Conservation (phyloP, 2,888 invertebrate genomes). For the Heliconius cydno region DNA sequence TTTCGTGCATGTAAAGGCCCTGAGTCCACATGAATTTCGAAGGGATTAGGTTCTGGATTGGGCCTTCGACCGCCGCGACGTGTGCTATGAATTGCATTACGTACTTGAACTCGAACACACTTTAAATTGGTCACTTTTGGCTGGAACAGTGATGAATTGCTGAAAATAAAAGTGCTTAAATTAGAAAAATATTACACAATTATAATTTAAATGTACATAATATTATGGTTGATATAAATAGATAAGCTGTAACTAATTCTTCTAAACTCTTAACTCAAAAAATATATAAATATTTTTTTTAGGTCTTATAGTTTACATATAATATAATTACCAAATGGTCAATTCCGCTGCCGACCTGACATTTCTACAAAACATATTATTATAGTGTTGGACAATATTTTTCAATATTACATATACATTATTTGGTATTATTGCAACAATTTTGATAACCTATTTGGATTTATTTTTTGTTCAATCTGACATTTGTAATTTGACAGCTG, state of each 20-base stretch:
- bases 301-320: not conserved
- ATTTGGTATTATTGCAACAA: conserved; percentile 47
- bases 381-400: conserved; percentile 48
- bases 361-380: conserved; percentile 76
- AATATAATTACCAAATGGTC: conserved; percentile 64
- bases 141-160: conserved; percentile 52
- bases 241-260: not conserved
- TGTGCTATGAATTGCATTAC: conserved; percentile 69
- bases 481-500: not conserved
- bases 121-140: conserved; percentile 46
- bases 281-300: not conserved
- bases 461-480: conserved; percentile 2
- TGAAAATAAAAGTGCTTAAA: conserved; percentile 45
- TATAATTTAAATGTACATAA: not conserved
- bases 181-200: not conserved
- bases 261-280: not conserved
- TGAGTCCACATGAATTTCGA: conserved; percentile 72
- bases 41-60: conserved; percentile 63
- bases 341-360: conserved; percentile 69
- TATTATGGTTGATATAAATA: not conserved
- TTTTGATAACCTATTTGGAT: conserved; percentile 23
- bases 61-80: conserved; percentile 60
- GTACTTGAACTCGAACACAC: conserved; percentile 58
- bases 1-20: conserved; percentile 71
- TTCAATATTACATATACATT: conserved; percentile 67